Evolutionary conservation across 1,140 invertebrate genomes (phyloP).

Genomic region (Procambarus clarkii): DNA sequence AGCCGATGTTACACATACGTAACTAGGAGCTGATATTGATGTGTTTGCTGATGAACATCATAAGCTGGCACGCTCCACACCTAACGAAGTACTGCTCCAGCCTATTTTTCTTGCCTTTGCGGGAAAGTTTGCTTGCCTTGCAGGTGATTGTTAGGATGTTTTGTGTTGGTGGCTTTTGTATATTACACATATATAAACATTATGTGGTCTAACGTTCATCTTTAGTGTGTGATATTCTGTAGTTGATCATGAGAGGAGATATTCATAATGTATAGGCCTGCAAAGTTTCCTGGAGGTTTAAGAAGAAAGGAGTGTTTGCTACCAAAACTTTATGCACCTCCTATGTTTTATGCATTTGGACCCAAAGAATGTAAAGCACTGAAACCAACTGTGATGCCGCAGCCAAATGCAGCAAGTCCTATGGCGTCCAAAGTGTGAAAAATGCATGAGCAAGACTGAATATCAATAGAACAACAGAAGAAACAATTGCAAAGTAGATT

Average conservation of each 20-base stretch:
- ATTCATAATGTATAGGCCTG: conserved; percentile 60
- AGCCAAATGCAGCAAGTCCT: conserved; percentile 60
- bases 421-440: conserved; percentile 67
- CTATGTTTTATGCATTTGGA: conserved; percentile 47
- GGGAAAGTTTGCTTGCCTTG: conserved; percentile 68
- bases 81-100: conserved; percentile 50
- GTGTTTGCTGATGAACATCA: conserved; percentile 56
- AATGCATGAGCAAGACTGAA: conserved; percentile 4
- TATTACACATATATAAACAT: conserved; percentile 63
- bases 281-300: conserved; percentile 65
- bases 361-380: conserved; percentile 47
- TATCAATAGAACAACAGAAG: conserved; percentile 51
- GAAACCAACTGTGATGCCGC: conserved; percentile 60
- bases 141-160: conserved; percentile 69
- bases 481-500: conserved; percentile 29
- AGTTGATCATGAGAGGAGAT: conserved; percentile 54
- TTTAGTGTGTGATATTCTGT: conserved; percentile 63
- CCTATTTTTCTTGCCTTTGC: conserved; percentile 51
- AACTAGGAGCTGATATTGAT: conserved; percentile 58
- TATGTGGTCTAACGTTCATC: conserved; percentile 62
- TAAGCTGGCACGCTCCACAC: conserved; percentile 48
- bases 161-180: conserved; percentile 68
- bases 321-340: conserved; percentile 62
- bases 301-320: conserved; percentile 38
- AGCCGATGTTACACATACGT: conserved; percentile 59